Percentiles rank a stretch among this genome's conserved stretches.
Conservation (phyloP, 1,140 invertebrate genomes). For the Megalonaias nervosa region DNA sequence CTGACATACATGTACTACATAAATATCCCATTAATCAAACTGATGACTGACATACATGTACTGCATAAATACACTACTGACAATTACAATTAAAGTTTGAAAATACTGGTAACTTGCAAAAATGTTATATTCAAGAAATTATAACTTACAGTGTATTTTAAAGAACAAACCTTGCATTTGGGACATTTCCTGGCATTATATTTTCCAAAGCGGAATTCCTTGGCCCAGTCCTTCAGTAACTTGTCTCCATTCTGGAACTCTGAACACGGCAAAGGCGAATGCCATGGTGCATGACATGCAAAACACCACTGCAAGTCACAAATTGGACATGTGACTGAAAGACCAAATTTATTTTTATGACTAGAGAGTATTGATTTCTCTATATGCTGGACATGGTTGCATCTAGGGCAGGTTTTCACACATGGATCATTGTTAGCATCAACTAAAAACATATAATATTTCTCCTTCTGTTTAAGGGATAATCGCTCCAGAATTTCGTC, state of each 20-base stretch:
- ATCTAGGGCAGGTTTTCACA: constrained; percentile 71
- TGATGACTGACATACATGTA: too few relatives aligned
- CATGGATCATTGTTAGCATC: constrained; percentile 68
- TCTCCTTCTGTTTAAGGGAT: constrained; percentile 58
- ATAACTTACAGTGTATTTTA: not conserved
- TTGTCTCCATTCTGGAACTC: constrained; percentile 70
- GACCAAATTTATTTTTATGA: constrained; percentile 49
- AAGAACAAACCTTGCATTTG: constrained; percentile 70
- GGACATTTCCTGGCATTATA: constrained; percentile 73
- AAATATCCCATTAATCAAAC: too few relatives aligned
- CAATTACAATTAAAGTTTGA: not conserved
- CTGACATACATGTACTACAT: too few relatives aligned
- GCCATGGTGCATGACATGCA: constrained; percentile 71
- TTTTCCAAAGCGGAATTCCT: constrained; percentile 67
- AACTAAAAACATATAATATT: constrained; percentile 67
- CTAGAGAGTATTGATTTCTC: constrained; percentile 25
- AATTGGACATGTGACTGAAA: constrained; percentile 60
- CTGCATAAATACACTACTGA: too few relatives aligned
- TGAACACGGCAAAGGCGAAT: constrained; percentile 69
- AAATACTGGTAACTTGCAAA: not conserved
- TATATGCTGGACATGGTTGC: constrained; percentile 58
- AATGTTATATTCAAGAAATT: not conserved
- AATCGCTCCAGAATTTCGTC: constrained; percentile 68
- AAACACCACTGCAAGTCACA: constrained; percentile 72
- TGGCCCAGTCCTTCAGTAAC: constrained; percentile 70